phyloP scores from a whole-genome alignment of 2,113 vertebrate genomes.

The Fulica atra region DNA sequence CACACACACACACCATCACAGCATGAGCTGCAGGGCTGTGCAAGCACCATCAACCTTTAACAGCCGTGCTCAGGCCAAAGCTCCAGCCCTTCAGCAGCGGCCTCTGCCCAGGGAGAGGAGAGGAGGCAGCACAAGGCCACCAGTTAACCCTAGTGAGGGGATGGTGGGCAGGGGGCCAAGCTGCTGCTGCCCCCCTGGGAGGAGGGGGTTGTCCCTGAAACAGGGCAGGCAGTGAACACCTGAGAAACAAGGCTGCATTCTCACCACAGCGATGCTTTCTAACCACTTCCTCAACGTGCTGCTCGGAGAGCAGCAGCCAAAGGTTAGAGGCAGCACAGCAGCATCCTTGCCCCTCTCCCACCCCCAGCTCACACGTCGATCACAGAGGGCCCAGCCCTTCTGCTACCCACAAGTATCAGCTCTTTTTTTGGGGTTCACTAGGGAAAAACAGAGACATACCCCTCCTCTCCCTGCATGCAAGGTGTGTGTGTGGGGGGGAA shows the following conservation, averaged over 20 bases:
- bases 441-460: accelerated
- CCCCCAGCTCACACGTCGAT: accelerated
- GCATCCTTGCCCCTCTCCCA: not conserved
- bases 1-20: too few relatives aligned
- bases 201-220: accelerated
- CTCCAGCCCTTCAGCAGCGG: not conserved
- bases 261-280: not conserved
- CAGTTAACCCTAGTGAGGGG: not conserved
- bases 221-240: not conserved
- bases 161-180: not conserved
- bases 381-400: not conserved
- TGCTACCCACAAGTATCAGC: accelerated
- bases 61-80: not conserved
- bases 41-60: accelerated
- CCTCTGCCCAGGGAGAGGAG: not conserved
- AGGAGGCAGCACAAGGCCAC: not conserved
- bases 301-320: accelerated
- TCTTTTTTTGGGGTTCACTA: not conserved
- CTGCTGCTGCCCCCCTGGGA: not conserved
- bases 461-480: not conserved
- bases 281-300: conserved; percentile 64
- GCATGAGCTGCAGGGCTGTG: not conserved
- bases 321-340: accelerated
- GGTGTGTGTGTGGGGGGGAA: not conserved
- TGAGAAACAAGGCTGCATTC: not conserved